Evolutionary conservation across 2,888 invertebrate genomes (phyloP), one percentile per base, ranked within the genome.

Genomic region (Clostera curtula): DNA sequence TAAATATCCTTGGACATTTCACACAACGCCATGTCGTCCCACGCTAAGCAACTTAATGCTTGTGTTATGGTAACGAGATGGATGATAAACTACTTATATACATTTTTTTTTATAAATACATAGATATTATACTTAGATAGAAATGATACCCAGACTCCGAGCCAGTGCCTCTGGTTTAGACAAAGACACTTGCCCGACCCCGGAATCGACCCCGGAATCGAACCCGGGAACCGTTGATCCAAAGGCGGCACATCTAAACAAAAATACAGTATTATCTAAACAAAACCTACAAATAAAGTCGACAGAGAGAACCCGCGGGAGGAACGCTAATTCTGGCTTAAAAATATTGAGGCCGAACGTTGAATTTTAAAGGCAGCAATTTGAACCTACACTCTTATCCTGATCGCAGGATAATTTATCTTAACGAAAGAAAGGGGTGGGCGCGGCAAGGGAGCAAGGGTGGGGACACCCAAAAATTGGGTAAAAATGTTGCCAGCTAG

Each of bases 351-450:
- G 80, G 65, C 67, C 64, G 65, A 68, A 63, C 71, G 69, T 63
- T 66, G 75, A 77, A 79, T 82, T 83, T 79, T 83, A 80, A 82
- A 80, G 77, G 75, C 79, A 66, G 80, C 80, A 80, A 82, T 83
- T 83, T 77, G 79, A 80, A 80, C 77, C 77, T 77, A 80, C 79
- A 80, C 82, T 83, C 79, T 80, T 79, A 79, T 82, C 77, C 82
- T 76, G 82, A 83, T 82, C 82, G 71, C 60, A 62, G 77, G 77
- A 82, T 83, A 82, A 83, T 83, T 83, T 82, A 83, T 83, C 83
- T 83, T 80, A 79, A 80, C 75, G 82, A 83, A 83, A 82, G 80
- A 82, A 82, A 82, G 79, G 82, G 82, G 80, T 82, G 80, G 79
- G 68, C 56, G 34, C 40, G 53, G 48, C 34, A 50, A 54, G 51